Percentiles rank a stretch among this genome's conserved stretches.
Evolutionary conservation across 1,140 invertebrate species (phyloP).

Genomic region (Leptinotarsa texana): DNA sequence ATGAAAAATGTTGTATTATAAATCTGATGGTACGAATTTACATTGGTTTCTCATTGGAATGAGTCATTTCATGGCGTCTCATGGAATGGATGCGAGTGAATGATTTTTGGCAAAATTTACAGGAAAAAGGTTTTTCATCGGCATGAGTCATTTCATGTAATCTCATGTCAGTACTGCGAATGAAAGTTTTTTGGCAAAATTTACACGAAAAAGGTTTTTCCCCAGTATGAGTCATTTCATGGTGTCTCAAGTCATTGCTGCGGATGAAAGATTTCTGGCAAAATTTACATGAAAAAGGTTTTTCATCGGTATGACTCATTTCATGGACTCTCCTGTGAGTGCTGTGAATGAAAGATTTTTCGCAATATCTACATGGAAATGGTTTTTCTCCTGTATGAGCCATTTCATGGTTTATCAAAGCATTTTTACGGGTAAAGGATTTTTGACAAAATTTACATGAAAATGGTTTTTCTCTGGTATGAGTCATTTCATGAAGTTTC

Average conservation of each 20-base stretch:
- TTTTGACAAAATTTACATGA: conserved; percentile 60
- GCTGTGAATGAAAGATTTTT: conserved; percentile 54
- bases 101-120: conserved; percentile 63
- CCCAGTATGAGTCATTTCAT: conserved; percentile 65
- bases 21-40: too few species aligned
- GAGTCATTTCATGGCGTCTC: too few species aligned
- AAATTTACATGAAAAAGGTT: conserved; percentile 70
- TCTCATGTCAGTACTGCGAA: conserved; percentile 26
- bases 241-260: conserved; percentile 62
- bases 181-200: conserved; percentile 39
- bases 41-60: too few species aligned
- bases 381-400: conserved; percentile 61
- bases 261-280: conserved; percentile 67
- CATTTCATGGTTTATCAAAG: conserved; percentile 60
- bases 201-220: conserved; percentile 54
- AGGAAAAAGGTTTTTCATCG: conserved; percentile 50
- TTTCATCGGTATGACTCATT: conserved; percentile 68
- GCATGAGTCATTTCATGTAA: conserved; percentile 38
- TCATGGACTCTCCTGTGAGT: conserved; percentile 39
- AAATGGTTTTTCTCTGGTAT: conserved; percentile 58
- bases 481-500: conserved; percentile 61
- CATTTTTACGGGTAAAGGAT: conserved; percentile 58
- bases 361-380: conserved; percentile 58
- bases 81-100: too few species aligned
- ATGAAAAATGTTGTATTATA: conserved; percentile 46